Evolutionary conservation across 2,113 vertebrate genomes (phyloP).

Genomic region (Cercopithecus mona): DNA sequence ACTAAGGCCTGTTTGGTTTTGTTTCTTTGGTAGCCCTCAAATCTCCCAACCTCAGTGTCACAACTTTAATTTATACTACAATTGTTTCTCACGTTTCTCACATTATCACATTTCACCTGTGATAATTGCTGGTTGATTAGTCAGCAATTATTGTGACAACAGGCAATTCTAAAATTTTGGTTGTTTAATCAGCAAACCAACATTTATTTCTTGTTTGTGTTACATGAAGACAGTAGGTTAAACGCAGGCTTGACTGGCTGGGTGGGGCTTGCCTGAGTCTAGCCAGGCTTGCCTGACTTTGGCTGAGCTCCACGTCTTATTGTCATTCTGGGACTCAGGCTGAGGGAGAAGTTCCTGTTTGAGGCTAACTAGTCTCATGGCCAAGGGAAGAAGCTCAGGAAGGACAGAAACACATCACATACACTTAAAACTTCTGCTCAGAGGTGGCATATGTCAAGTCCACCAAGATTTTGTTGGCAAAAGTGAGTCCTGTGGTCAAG

Average conservation of each 20-base stretch:
- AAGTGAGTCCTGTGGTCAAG: neutral
- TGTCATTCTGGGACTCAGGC: neutral
- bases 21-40: neutral
- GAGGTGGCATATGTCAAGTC: neutral
- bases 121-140: neutral
- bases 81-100: neutral
- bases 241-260: neutral
- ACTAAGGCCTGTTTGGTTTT: neutral
- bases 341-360: neutral
- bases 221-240: neutral
- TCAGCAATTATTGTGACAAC: neutral
- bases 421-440: neutral
- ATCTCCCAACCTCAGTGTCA: neutral
- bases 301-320: accelerated
- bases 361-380: neutral
- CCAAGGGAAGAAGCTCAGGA: neutral
- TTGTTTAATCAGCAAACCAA: neutral
- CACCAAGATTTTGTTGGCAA: neutral
- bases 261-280: neutral
- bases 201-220: neutral
- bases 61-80: neutral
- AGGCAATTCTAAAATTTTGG: neutral
- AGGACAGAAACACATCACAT: neutral
- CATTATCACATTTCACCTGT: neutral
- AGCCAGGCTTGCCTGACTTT: neutral